Evolutionary conservation across 2,888 invertebrate species (phyloP).

Genomic region (Zhuqinia jingwanae): DNA sequence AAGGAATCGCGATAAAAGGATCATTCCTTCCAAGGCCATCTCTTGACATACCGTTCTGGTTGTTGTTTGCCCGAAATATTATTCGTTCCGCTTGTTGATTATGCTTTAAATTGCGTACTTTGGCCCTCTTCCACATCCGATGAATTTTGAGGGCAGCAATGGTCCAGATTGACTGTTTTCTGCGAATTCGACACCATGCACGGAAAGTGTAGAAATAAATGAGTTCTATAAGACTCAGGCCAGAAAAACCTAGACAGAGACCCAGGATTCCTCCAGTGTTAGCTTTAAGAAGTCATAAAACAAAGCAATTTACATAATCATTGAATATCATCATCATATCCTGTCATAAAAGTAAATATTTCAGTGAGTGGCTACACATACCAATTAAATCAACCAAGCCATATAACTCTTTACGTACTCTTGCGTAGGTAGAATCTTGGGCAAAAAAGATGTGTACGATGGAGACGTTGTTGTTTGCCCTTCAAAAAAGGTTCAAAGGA

Average conservation of each 20-base stretch:
- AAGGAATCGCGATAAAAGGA: conserved; percentile 57
- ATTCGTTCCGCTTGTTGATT: conserved; percentile 12
- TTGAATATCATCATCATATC: conserved; percentile 11
- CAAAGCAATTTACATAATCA: not conserved
- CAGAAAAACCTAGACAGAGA: conserved; percentile 73
- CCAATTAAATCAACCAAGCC: conserved; percentile 76
- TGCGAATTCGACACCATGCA: conserved; percentile 73
- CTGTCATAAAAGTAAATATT: conserved; percentile 10
- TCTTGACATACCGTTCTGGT: conserved; percentile 2
- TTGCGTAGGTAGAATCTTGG: conserved; percentile 74
- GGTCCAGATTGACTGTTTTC: conserved; percentile 66
- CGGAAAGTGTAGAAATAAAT: conserved; percentile 75
- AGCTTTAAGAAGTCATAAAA: conserved; percentile 42
- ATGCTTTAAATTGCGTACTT: conserved; percentile 49
- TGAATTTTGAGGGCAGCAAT: conserved; percentile 69
- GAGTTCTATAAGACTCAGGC: conserved; percentile 72
- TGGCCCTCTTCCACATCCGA: conserved; percentile 67
- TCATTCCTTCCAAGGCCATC: conserved; percentile 9
- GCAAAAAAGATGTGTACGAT: conserved; percentile 77
- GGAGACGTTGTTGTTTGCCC: conserved; percentile 74
- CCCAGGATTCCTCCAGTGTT: conserved; percentile 74
- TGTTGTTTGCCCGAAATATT: conserved; percentile 53
- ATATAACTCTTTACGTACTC: conserved; percentile 76
- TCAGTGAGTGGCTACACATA: conserved; percentile 18
- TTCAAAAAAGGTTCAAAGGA: conserved; percentile 16